Percentiles rank a stretch among this genome's conserved stretches.
Conservation (phyloP, 2,113 vertebrate genomes). For the Rynchops niger region DNA sequence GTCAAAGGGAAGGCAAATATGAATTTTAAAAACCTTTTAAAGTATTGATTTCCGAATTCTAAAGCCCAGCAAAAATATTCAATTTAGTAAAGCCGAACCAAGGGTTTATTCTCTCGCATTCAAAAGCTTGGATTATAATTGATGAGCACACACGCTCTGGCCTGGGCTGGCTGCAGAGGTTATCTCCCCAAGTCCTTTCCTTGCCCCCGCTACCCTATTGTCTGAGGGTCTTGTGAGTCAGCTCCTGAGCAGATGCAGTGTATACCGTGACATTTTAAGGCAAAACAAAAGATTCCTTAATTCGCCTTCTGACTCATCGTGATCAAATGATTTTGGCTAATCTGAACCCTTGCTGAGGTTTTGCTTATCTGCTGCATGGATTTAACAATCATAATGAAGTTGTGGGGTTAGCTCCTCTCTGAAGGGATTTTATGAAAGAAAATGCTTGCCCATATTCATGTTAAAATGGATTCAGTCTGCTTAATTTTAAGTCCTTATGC, state of each 20-base stretch:
- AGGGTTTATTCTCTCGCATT: not conserved
- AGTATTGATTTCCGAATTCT: constrained; percentile 57
- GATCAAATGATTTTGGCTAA: constrained; percentile 61
- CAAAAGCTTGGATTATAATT: constrained; percentile 59
- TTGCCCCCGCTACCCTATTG: constrained; percentile 40
- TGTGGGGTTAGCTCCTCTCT: constrained; percentile 17
- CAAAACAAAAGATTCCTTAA: constrained; percentile 65
- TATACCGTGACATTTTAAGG: constrained; percentile 60
- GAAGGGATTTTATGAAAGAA: constrained; percentile 41
- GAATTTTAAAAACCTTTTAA: constrained; percentile 53
- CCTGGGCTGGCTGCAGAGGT: constrained; percentile 5
- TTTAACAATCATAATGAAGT: constrained; percentile 60
- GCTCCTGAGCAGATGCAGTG: constrained; percentile 65
- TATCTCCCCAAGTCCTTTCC: constrained; percentile 58
- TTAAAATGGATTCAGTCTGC: constrained; percentile 39
- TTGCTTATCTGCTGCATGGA: constrained; percentile 41
- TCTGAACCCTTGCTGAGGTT: constrained; percentile 64
- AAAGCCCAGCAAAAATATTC: constrained; percentile 24
- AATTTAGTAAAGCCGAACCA: not conserved
- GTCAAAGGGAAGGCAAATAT: constrained; percentile 17
- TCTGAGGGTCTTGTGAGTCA: constrained; percentile 64
- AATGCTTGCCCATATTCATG: not conserved
- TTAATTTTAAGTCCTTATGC: constrained; percentile 25
- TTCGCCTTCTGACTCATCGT: constrained; percentile 57
- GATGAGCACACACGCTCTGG: constrained; percentile 7